These are phyloP conservation scores for Bursaphelenchus okinawaensis DNA, from an alignment of 2,888 invertebrate species.

Conservation along the genomic window DNA sequence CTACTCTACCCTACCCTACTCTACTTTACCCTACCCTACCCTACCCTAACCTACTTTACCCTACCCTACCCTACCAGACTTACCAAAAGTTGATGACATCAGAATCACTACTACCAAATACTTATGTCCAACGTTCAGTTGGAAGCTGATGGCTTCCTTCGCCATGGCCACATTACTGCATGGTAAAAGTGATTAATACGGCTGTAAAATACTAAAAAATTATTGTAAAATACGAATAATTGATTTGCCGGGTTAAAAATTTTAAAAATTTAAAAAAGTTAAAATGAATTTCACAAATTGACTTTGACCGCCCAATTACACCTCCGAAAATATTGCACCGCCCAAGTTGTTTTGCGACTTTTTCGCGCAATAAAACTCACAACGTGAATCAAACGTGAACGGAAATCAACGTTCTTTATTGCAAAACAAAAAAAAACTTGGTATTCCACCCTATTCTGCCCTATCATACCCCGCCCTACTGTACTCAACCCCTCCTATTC, in stretches of 20 bases:
- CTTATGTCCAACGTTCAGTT: neutral
- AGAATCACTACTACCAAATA: neutral
- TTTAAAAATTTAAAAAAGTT: neutral
- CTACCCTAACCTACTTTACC: too few species aligned
- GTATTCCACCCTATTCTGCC: too few species aligned
- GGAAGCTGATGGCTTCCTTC: neutral
- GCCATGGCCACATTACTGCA: neutral
- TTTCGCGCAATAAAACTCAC: too few species aligned
- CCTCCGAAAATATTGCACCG: neutral
- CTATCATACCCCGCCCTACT: too few species aligned
- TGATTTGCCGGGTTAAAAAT: neutral
- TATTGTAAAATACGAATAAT: neutral
- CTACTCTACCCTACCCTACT: too few species aligned
- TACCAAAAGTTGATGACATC: neutral
- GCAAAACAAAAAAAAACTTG: too few species aligned
- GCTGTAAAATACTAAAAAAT: neutral
- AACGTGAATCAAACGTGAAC: neutral
- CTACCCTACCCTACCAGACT: too few species aligned
- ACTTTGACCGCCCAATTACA: neutral
- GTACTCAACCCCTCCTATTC: too few species aligned
- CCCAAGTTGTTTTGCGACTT: neutral
- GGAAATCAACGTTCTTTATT: too few species aligned
- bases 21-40: too few species aligned
- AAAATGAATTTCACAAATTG: neutral
- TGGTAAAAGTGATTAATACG: neutral